Base-by-base conservation (phyloP, 2,888 invertebrate genomes). In the Nemurella pictetii region DNA sequence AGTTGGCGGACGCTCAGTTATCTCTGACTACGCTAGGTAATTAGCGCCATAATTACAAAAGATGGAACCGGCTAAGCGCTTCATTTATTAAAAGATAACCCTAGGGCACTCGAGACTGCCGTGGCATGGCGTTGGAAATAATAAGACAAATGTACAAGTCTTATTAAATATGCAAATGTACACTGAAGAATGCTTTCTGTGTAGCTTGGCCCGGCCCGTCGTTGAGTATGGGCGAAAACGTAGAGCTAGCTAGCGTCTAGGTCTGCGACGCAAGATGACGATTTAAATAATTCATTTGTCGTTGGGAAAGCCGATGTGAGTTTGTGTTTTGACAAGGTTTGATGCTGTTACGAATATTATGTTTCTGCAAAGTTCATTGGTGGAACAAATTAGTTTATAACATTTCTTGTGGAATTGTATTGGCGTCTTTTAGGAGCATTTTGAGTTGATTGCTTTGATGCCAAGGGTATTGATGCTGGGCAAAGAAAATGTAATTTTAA, bases 21-120 rank as follows among this genome's bases (percentile, higher is more conserved):
- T 20, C 15, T 20, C 5, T 12, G 15, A 20, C 55, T 55, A 32
- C 55, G 20, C 0, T n/a, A 25, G 5, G 30, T 80, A 80, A 80
- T 80, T 80, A 80, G 80, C n/a, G 36, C 36, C 29, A 20, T n/a
- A 80, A 80, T 35, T 30, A 35, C 80, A 35, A 30, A 80, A 80
- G 80, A 80, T 80, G 32, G 4, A 36, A 35, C 55, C n/a, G 80
- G 35, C 35, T 32, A 36, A 80, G 30, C 80, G 35, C 80, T 25
- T 26, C 80, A 35, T 80, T 80, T 80, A 80, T 80, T 80, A 80
- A 77, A 80, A 80, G 80, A 80, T 80, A 80, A 80, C 80, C 80
- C 80, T 9, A 5, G n/a, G 78, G 80, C 28, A 20, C n/a, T 30
- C 28, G 77, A 3, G 15, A 15, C 4, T 5, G 80, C 20, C 20